phyloP scores from a whole-genome alignment of 2,113 vertebrate genomes.

The Pelecanus crispus region DNA sequence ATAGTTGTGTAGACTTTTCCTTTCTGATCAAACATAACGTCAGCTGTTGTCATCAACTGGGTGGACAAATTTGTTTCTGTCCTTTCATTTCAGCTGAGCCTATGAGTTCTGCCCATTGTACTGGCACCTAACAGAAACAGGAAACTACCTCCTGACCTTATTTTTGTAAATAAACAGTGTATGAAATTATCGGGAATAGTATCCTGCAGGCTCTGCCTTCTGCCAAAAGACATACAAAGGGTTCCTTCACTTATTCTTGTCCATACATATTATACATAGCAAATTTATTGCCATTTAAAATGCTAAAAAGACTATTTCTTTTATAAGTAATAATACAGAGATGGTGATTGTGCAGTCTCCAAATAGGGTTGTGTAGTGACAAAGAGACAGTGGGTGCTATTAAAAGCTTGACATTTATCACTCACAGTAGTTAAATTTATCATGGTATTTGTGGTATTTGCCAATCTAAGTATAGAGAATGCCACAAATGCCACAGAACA shows the following conservation, averaged over 20 bases:
- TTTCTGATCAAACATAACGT: background rate
- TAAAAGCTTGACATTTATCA: constrained; percentile 66
- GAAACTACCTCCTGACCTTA: background rate
- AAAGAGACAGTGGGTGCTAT: constrained; percentile 27
- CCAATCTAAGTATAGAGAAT: constrained; percentile 58
- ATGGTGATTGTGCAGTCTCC: background rate
- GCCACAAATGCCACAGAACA: constrained; percentile 37
- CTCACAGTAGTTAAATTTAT: constrained; percentile 50
- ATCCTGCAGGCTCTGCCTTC: background rate
- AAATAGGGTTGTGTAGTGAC: constrained; percentile 39
- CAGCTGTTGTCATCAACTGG: background rate
- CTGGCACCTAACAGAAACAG: background rate
- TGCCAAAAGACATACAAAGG: background rate
- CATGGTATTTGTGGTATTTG: constrained; percentile 54
- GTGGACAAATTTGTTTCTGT: background rate
- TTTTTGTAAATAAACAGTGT: background rate
- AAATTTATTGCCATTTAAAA: background rate
- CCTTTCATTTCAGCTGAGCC: background rate
- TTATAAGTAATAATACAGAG: background rate
- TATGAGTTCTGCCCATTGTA: background rate
- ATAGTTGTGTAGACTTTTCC: background rate
- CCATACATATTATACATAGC: background rate
- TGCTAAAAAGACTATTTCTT: background rate
- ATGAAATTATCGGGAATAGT: background rate
- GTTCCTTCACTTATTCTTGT: background rate